Base-by-base conservation (phyloP, 1,140 invertebrate species). In the Yoshiicerus persimilis region DNA sequence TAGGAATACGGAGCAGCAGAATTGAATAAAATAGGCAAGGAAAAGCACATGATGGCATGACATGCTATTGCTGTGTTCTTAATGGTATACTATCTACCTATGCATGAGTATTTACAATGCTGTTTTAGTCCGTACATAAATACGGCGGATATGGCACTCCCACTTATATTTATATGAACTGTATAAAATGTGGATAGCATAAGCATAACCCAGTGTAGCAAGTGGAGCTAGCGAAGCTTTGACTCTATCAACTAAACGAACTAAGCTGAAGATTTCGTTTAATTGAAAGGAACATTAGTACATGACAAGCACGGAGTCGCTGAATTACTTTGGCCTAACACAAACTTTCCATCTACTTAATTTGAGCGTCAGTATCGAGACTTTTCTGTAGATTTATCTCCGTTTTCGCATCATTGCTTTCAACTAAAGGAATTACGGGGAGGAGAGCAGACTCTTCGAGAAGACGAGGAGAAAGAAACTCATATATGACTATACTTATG, bases 261-360 rank as follows among this genome's bases (percentile, higher is more conserved):
- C 83, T 85, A 62, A 62, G 83, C 85, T 64, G 56, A 87, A 87
- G 86, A 87, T 87, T 88, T 88, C 38, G 80, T 87, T 87, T 89
- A 89, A 89, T 89, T 89, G 88, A 89, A 89, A 87, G 86, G 77
- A 89, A 87, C 88, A 89, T 89, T 89, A 89, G 88, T 84, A 89
- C 86, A 84, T 87, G 83, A 88, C 83, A 75, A 47, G 66, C 66
- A 86, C 47, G 70, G 86, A 86, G 88, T 86, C 84, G 39, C 66
- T 86, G 84, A 88, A 88, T 86, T 80, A 84, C 85, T 88, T 75
- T 39, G 84, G 27, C 64, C 86, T 75, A 84, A 89, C 86, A 89
- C 80, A 89, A 89, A 89, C 86, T 86, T 89, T 89, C 89, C 87
- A 89, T 89, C 89, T 86, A 89, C 89, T 89, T 89, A 89, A 89